These are phyloP conservation scores for Sarcophaga rosellei DNA, from an alignment of 2,888 invertebrate species.

Conservation along the genomic window DNA sequence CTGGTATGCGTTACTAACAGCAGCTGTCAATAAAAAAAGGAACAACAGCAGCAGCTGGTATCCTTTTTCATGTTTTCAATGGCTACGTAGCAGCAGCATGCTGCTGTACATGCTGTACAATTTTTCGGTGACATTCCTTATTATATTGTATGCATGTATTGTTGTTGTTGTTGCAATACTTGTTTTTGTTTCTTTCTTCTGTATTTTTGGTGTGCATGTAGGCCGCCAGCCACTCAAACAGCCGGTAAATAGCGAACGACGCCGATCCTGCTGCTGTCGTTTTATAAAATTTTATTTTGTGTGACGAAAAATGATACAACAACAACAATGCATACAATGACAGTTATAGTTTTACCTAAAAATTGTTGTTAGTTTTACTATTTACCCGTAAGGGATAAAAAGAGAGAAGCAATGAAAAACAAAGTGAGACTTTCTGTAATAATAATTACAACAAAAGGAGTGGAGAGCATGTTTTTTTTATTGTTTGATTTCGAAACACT, in stretches of 20 bases:
- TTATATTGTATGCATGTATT: slow-evolving; percentile 8
- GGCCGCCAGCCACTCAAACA: not conserved
- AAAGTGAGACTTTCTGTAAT: too few relatives aligned
- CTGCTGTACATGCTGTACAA: not conserved
- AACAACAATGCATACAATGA: not conserved
- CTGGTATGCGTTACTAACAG: slow-evolving; percentile 30
- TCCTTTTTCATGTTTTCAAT: slow-evolving; percentile 49
- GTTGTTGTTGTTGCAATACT: not conserved
- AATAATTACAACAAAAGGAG: too few relatives aligned
- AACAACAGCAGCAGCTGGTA: slow-evolving; percentile 58
- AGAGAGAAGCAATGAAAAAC: not conserved
- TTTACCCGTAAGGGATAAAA: slow-evolving; percentile 44
- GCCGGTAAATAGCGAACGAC: slow-evolving; percentile 39
- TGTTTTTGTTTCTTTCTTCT: not conserved
- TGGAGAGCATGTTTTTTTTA: not conserved
- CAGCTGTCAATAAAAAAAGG: slow-evolving; percentile 63
- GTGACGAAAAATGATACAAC: not conserved
- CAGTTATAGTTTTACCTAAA: not conserved
- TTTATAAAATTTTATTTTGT: not conserved
- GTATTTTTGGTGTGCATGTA: not conserved
- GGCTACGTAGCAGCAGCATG: not conserved
- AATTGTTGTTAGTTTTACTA: not conserved
- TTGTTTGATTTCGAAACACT: not conserved
- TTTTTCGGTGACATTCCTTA: slow-evolving; percentile 60
- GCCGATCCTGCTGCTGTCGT: slow-evolving; percentile 24